Evolutionary conservation across 2,113 vertebrate genomes (phyloP).

Genomic region (Bos indicus): DNA sequence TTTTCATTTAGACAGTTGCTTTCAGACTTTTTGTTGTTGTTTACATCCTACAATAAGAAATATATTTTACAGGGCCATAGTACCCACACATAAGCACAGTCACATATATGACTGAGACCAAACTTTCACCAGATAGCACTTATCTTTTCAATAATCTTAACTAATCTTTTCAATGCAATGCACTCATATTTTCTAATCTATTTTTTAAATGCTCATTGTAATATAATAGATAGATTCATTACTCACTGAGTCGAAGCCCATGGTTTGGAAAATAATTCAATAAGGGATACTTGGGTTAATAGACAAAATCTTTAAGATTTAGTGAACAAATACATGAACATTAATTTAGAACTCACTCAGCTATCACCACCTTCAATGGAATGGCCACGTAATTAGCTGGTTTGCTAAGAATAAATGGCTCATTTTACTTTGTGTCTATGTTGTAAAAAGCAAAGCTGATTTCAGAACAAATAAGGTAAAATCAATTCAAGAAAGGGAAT

Average conservation of each 20-base stretch:
- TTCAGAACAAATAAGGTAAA: constrained; percentile 21
- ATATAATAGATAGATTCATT: not conserved
- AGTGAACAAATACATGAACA: not conserved
- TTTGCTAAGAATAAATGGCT: constrained; percentile 17
- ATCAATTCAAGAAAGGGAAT: not conserved
- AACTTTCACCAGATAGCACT: not conserved
- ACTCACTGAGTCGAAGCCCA: not conserved
- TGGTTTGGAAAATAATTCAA: not conserved
- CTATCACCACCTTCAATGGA: not conserved
- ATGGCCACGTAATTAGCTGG: not conserved
- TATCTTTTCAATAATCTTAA: not conserved
- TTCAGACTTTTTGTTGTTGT: not conserved
- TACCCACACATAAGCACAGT: not conserved
- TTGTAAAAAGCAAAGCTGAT: constrained; percentile 26
- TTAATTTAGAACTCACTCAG: constrained; percentile 4
- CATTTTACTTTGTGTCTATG: not conserved
- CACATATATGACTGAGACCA: not conserved
- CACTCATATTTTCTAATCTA: not conserved
- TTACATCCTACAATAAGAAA: not conserved
- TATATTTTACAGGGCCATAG: not conserved
- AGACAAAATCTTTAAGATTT: constrained; percentile 14
- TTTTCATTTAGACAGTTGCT: not conserved
- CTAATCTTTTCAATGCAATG: not conserved
- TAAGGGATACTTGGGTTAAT: not conserved
- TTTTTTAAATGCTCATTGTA: not conserved